A percentile compares a stretch with the other conserved stretches of the same genome.
Conservation (phyloP, 2,113 vertebrate species). For the Gasterosteus aculeatus region DNA sequence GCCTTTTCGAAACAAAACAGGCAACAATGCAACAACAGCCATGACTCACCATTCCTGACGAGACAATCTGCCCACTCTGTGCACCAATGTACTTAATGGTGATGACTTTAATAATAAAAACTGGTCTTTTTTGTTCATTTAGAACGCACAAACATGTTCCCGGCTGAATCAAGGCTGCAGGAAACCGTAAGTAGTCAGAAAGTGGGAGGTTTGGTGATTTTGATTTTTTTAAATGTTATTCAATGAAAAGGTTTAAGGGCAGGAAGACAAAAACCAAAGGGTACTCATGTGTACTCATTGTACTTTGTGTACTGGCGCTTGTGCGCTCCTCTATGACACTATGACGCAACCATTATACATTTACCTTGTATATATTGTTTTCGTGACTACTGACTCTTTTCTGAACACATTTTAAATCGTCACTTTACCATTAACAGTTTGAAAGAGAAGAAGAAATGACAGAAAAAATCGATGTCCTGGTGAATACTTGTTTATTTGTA, state of each 20-base stretch:
- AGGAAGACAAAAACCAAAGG: no score
- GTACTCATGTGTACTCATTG: no score
- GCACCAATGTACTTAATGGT: neutral
- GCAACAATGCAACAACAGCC: neutral
- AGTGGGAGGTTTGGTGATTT: slow-evolving; percentile 25
- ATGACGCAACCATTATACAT: no score
- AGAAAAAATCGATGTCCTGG: no score
- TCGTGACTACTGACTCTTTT: no score
- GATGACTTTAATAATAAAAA: slow-evolving; percentile 4
- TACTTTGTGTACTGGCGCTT: no score
- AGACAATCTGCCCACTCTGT: slow-evolving; percentile 37
- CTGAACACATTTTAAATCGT: no score
- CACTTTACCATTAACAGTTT: no score
- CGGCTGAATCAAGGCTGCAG: slow-evolving; percentile 1
- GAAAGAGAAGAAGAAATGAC: no score
- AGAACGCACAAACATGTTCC: neutral
- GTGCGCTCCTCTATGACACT: no score
- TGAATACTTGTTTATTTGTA: no score
- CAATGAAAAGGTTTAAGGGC: neutral
- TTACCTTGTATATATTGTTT: no score
- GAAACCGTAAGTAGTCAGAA: neutral
- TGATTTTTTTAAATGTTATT: slow-evolving; percentile 1
- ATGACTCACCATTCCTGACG: slow-evolving; percentile 22
- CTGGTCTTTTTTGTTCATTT: neutral
- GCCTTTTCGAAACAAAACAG: neutral